Conservation (phyloP, 1,140 invertebrate species). For the Brachionus sp. region DNA sequence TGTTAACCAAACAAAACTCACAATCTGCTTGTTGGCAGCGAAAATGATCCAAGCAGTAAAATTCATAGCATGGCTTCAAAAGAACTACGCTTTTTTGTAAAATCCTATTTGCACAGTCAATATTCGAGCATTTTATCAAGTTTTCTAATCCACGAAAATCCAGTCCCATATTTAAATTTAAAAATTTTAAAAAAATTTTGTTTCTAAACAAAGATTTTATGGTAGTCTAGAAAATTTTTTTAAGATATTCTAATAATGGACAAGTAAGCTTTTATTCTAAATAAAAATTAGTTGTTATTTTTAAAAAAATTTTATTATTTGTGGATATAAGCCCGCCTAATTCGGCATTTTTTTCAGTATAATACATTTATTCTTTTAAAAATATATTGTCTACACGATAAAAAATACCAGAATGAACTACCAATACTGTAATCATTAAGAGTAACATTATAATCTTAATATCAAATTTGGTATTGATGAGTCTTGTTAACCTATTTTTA, state of each 20-base stretch:
- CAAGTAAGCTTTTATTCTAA: not conserved
- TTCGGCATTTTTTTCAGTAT: no score
- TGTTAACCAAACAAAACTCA: not conserved
- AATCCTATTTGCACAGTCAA: not conserved
- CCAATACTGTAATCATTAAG: no score
- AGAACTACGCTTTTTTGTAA: not conserved
- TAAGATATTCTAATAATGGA: no score
- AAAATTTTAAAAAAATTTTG: not conserved
- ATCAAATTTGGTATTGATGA: no score
- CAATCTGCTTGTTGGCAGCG: not conserved
- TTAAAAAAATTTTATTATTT: no score
- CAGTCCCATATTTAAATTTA: not conserved
- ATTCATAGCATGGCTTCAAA: conserved; percentile 12
- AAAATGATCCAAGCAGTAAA: not conserved
- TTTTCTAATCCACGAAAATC: conserved; percentile 14
- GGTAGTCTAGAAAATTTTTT: not conserved
- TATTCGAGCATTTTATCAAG: not conserved
- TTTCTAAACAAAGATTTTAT: not conserved
- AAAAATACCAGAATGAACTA: no score
- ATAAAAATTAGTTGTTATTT: no score
- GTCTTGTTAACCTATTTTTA: no score
- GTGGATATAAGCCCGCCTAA: no score
- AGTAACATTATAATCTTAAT: no score
- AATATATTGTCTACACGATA: no score
- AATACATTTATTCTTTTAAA: no score